These are phyloP conservation scores for Podargus strigoides DNA, from an alignment of 2,797 vertebrate species.

Conservation along the genomic window DNA sequence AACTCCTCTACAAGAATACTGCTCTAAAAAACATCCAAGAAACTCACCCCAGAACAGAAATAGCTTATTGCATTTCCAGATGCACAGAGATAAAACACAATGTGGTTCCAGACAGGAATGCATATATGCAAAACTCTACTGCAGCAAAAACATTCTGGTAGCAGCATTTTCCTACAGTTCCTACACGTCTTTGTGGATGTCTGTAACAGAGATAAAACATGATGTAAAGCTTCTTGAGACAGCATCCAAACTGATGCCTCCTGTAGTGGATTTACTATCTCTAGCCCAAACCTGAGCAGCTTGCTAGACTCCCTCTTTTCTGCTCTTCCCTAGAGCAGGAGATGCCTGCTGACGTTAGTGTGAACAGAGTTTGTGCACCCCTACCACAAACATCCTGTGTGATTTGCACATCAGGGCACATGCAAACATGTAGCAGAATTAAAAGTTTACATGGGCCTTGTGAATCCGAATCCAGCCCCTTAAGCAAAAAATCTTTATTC, in stretches of 20 bases:
- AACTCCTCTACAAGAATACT: neutral
- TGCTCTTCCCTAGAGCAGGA: neutral
- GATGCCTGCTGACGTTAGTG: neutral
- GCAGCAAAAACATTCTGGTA: neutral
- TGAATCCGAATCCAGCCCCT: neutral
- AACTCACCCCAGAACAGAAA: neutral
- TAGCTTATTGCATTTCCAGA: neutral
- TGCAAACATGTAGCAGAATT: neutral
- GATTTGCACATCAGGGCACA: neutral
- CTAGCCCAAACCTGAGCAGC: neutral
- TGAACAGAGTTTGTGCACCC: neutral
- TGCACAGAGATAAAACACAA: neutral
- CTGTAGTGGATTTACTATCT: neutral
- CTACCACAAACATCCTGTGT: fast-evolving
- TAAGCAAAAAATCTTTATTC: neutral
- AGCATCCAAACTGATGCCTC: neutral
- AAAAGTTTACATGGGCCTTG: neutral
- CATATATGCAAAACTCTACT: neutral
- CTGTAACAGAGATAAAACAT: neutral
- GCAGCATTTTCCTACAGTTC: neutral
- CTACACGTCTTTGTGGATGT: neutral
- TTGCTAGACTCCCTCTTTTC: neutral
- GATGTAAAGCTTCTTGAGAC: neutral
- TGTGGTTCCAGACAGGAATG: neutral
- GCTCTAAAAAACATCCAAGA: neutral